These are phyloP conservation scores for Cyprinodon tularosa DNA, from an alignment of 2,113 vertebrate genomes.

Conservation along the genomic window DNA sequence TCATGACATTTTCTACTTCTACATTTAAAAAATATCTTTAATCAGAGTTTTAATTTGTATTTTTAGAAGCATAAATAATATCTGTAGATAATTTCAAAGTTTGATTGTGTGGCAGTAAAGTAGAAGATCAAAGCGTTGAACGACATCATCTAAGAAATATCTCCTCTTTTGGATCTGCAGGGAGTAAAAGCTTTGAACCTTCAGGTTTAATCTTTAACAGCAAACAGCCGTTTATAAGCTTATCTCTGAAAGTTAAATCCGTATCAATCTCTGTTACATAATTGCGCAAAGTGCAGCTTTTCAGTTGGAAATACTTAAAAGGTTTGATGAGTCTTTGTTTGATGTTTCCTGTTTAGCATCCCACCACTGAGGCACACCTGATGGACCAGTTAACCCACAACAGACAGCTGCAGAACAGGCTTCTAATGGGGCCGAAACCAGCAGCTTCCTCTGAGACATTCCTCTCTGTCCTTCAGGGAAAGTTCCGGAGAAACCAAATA, in stretches of 20 bases:
- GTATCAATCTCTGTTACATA: neutral
- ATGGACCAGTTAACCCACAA: constrained; percentile 51
- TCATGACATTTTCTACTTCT: no score
- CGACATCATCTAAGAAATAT: neutral
- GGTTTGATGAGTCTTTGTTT: neutral
- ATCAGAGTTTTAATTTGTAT: no score
- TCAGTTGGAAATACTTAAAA: neutral
- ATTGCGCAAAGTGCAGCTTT: neutral
- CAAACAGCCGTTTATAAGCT: neutral
- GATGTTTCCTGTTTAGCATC: neutral
- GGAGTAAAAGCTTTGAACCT: neutral
- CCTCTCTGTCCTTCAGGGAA: constrained; percentile 8
- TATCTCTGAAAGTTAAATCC: constrained; percentile 6
- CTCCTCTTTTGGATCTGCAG: no score
- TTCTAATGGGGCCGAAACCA: constrained; percentile 35
- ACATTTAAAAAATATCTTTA: no score
- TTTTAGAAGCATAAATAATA: neutral
- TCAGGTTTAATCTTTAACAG: constrained; percentile 18
- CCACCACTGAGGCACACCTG: constrained; percentile 29
- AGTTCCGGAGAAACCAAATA: constrained; percentile 4
- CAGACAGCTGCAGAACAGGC: constrained; percentile 34
- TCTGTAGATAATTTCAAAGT: neutral
- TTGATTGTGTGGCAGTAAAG: neutral
- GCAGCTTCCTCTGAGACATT: constrained; percentile 14
- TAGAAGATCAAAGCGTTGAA: neutral